Conservation (phyloP, 2,113 vertebrate species). For the Tretioscincus oriximinensis region DNA sequence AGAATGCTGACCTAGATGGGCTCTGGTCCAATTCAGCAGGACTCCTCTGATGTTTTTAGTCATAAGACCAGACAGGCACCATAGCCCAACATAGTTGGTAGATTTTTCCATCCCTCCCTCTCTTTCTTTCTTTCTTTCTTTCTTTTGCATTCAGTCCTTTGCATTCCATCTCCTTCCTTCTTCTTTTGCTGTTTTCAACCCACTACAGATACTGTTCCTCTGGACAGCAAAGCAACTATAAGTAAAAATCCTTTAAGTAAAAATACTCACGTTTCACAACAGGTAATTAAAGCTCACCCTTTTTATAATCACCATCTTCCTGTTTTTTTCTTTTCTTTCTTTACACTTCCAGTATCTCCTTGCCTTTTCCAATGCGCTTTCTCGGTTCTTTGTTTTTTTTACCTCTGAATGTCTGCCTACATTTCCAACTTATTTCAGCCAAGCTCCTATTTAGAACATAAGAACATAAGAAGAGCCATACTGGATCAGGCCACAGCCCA, state of each 20-base stretch:
- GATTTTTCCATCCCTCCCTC: too few relatives aligned
- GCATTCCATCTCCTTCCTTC: too few relatives aligned
- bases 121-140: too few relatives aligned
- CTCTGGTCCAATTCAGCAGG: too few relatives aligned
- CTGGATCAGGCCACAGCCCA: too few relatives aligned
- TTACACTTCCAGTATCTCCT: not conserved
- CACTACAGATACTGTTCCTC: not conserved
- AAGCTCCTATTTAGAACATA: slow-evolving; percentile 42
- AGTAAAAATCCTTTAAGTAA: not conserved
- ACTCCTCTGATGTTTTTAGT: too few relatives aligned
- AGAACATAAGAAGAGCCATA: too few relatives aligned
- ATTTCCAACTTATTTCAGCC: slow-evolving; percentile 52
- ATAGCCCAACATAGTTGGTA: too few relatives aligned
- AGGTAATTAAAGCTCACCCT: not conserved
- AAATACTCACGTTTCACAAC: not conserved
- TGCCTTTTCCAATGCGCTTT: slow-evolving; percentile 33
- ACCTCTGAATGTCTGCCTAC: not conserved
- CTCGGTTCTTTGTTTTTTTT: slow-evolving; percentile 26
- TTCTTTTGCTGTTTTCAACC: too few relatives aligned
- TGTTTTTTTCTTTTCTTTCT: not conserved
- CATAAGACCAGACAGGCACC: too few relatives aligned
- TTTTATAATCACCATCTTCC: not conserved
- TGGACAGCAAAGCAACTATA: not conserved
- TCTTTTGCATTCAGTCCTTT: too few relatives aligned
- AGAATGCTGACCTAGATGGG: too few relatives aligned